Evolutionary conservation across 2,888 invertebrate genomes (phyloP).

Genomic region (Catonia carolina): DNA sequence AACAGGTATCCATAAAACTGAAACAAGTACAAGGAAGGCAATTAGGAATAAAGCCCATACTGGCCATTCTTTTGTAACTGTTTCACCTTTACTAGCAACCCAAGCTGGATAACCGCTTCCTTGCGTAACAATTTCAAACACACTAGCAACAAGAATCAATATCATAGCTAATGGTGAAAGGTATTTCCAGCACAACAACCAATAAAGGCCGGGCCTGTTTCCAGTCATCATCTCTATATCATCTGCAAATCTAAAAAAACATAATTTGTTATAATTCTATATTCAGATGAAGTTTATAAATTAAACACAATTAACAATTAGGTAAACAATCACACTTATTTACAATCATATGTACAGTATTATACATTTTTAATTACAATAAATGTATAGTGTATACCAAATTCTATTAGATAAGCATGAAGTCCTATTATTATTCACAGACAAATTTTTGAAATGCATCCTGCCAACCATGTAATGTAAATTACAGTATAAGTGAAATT

Average conservation of each 20-base stretch:
- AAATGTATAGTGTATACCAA: too few relatives aligned
- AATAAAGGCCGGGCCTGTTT: conserved; percentile 76
- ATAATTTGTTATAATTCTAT: not conserved
- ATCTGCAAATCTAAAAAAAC: conserved; percentile 67
- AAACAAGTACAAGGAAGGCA: conserved; percentile 63
- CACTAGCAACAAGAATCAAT: conserved; percentile 74
- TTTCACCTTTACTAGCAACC: conserved; percentile 64
- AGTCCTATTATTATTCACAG: too few relatives aligned
- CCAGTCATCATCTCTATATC: conserved; percentile 96
- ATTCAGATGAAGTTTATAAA: conserved; percentile 8
- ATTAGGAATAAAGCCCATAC: conserved; percentile 74
- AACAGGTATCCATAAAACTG: conserved; percentile 81
- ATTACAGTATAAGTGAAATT: too few relatives aligned
- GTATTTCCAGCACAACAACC: conserved; percentile 94
- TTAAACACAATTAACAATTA: not conserved
- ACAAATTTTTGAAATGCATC: too few relatives aligned
- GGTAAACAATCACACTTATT: not conserved
- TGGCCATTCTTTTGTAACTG: conserved; percentile 78
- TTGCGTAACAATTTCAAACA: conserved; percentile 68
- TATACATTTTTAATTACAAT: too few relatives aligned
- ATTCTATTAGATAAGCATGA: too few relatives aligned
- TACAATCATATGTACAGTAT: not conserved
- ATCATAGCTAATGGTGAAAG: conserved; percentile 85
- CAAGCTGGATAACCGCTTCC: conserved; percentile 84
- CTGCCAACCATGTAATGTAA: too few relatives aligned